A percentile compares a stretch with the other conserved stretches of the same genome.
phyloP scores from a whole-genome alignment of 1,140 invertebrate species.

The Anthonomus grandis region DNA sequence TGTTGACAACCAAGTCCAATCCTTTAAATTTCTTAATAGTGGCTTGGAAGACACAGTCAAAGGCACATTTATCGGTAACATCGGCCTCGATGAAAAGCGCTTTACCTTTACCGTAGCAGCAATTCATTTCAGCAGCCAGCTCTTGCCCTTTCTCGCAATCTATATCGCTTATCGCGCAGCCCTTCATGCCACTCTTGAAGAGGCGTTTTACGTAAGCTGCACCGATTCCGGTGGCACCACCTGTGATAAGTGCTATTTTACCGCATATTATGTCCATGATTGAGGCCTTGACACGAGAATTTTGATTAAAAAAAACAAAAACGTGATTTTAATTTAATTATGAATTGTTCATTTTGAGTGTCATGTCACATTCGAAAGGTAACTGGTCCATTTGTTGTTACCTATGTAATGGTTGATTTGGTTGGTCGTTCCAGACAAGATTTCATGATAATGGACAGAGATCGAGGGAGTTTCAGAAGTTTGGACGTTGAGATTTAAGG shows the following conservation, averaged over 20 bases:
- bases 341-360: too few relatives aligned
- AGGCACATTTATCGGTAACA: slow-evolving; percentile 13
- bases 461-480: too few relatives aligned
- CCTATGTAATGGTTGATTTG: too few relatives aligned
- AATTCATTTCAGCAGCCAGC: slow-evolving; percentile 23
- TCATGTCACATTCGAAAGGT: too few relatives aligned
- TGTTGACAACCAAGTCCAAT: slow-evolving; percentile 53
- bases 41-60: slow-evolving; percentile 23
- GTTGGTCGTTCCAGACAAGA: too few relatives aligned
- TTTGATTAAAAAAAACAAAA: too few relatives aligned
- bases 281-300: background rate
- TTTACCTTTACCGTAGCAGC: slow-evolving; percentile 25
- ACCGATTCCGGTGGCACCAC: slow-evolving; percentile 17
- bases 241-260: slow-evolving; percentile 19
- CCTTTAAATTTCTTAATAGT: slow-evolving; percentile 24
- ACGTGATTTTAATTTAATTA: too few relatives aligned
- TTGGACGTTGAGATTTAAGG: too few relatives aligned
- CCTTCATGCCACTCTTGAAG: slow-evolving; percentile 17
- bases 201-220: slow-evolving; percentile 12
- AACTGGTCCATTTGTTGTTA: too few relatives aligned
- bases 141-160: slow-evolving; percentile 9
- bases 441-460: too few relatives aligned
- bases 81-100: slow-evolving; percentile 23
- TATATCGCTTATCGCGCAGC: slow-evolving; percentile 13
- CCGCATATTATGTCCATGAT: slow-evolving; percentile 13